phyloP scores from a whole-genome alignment of 2,888 invertebrate species.

The Hemistola chrysoprasaria region DNA sequence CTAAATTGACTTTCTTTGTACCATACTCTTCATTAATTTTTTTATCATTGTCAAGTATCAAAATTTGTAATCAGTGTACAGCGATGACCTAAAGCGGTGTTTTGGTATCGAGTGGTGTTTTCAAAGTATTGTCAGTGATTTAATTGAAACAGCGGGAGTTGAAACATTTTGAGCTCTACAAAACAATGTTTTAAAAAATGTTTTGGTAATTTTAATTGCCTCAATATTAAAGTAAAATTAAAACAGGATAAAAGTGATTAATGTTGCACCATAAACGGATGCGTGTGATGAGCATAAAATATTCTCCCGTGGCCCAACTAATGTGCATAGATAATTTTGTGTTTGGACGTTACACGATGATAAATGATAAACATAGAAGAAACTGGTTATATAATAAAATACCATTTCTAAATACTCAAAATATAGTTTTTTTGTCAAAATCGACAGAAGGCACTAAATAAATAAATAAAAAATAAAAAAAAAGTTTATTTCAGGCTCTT shows the following conservation, averaged over 20 bases:
- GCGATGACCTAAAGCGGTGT: conserved; percentile 52
- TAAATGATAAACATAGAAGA: conserved; percentile 16
- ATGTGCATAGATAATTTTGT: conserved; percentile 22
- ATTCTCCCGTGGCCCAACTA: conserved; percentile 20
- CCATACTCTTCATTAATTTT: too few relatives aligned
- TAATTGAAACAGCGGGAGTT: conserved; percentile 81
- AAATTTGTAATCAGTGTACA: conserved; percentile 35
- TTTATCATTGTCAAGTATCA: conserved; percentile 54
- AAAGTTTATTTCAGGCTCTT: too few relatives aligned
- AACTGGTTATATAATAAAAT: too few relatives aligned
- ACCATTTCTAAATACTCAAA: too few relatives aligned
- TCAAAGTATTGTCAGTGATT: conserved; percentile 78
- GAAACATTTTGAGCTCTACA: conserved; percentile 20
- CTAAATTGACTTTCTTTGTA: too few relatives aligned
- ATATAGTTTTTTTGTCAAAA: too few relatives aligned
- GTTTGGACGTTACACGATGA: conserved; percentile 22
- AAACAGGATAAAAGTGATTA: conserved; percentile 57
- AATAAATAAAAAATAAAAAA: too few relatives aligned
- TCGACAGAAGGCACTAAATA: too few relatives aligned
- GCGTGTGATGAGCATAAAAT: conserved; percentile 50
- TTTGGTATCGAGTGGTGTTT: conserved; percentile 70
- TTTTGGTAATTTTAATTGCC: conserved; percentile 72
- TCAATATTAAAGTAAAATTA: conserved; percentile 69
- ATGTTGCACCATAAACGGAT: conserved; percentile 58
- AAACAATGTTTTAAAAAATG: conserved; percentile 76